Evolutionary conservation across 2,888 invertebrate species (phyloP), one percentile per base, ranked within the genome.

Genomic region (Chloroclysta siterata): DNA sequence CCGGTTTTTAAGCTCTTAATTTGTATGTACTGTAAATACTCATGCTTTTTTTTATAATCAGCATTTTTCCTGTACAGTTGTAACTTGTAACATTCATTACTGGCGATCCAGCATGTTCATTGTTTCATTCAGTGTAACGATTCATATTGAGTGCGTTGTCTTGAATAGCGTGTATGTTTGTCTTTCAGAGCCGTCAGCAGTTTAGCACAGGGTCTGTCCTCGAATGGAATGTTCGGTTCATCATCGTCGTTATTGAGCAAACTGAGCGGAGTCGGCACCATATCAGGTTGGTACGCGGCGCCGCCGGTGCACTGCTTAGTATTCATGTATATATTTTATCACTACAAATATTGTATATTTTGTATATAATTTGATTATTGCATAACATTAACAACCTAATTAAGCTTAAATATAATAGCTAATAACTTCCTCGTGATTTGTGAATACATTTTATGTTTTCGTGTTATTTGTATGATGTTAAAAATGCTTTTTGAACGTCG

Each of bases 211-310:
- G 94, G 95, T 70, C 89, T 95, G 65, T 94, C 95, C 46, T 94
- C 95, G 53, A 96, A 95, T 76, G 95, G 95, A 67, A 95, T 96
- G 92, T 97, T 97, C 84, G 96, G 96, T 69, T 96, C 96, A 14
- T 95, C 96, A 72, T 94, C 98, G 63, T 98, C 93, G 74, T 81
- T 93, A 76, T 85, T 93, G 78, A 93, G 92, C 86, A 93, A 93
- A 83, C 85, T 93, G 66, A 88, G 93, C 75, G 93, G 93, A 76
- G 93, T 93, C 72, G 90, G 92, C 73, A 84, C 89, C 71, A 93
- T 93, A 84, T 91, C 93, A 88, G 93, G 93, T 90, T 80, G 79
- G 87, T 89, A 81, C 73, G 54, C 39, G 39, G 8, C 1, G 13
- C 14, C 42, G 14, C 15, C 53, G 10, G 44, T 39, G 60, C 69